phyloP scores from a whole-genome alignment of 2,888 invertebrate species.

The Dryomyza anilis region DNA sequence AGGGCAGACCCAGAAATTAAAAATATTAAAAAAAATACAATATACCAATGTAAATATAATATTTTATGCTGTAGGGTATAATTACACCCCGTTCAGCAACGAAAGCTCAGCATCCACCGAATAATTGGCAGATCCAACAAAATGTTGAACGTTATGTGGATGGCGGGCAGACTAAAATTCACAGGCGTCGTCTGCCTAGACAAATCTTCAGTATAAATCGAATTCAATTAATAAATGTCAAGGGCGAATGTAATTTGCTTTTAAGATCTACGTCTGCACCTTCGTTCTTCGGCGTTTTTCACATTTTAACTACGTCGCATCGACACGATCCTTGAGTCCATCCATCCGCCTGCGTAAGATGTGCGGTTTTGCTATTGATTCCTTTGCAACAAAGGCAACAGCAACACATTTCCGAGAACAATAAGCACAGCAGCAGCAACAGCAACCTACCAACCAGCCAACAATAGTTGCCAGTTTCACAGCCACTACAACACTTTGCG shows the following conservation, averaged over 20 bases:
- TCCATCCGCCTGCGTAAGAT: background rate
- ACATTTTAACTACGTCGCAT: background rate
- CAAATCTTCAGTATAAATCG: conserved; percentile 50
- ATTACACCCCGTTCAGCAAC: background rate
- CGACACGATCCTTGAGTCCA: background rate
- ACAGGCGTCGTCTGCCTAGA: conserved; percentile 12
- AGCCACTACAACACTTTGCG: background rate
- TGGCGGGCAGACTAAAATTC: background rate
- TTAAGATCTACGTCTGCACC: conserved; percentile 32
- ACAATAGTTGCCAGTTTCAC: conserved; percentile 10
- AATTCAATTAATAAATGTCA: conserved; percentile 60
- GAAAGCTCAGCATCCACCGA: background rate
- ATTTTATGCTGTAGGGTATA: background rate
- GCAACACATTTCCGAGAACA: conserved; percentile 16
- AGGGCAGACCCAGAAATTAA: background rate
- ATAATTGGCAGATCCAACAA: no score
- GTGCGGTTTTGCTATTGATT: conserved; percentile 23
- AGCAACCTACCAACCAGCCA: background rate
- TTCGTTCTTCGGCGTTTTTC: background rate
- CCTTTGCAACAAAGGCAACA: background rate
- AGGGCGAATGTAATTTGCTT: conserved; percentile 49
- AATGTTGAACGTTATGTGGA: no score
- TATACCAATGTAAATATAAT: background rate
- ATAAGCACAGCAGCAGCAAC: conserved; percentile 7
- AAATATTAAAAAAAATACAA: background rate